Evolutionary conservation across 2,113 vertebrate genomes (phyloP), one percentile per base, ranked within the genome.

Genomic region (Forbesichthys agassizii): DNA sequence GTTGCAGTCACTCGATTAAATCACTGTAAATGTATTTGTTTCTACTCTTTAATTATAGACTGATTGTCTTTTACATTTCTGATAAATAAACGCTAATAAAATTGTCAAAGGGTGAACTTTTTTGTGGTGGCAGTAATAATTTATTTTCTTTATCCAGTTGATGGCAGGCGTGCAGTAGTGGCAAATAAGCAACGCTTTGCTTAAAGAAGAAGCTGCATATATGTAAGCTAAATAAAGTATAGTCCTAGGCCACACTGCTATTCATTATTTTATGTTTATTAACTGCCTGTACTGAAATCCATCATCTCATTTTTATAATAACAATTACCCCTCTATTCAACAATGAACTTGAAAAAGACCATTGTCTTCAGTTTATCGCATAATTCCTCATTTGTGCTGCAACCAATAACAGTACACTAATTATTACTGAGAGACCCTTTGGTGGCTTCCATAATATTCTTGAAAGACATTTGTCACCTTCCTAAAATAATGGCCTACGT

Each of bases 1-100:
- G 1, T 66, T 62, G 53, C 69, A 53, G 59, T 12, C 52, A 9
- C 51, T 72, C 48, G 71, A 77, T 86, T 86, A 66, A 69, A 78
- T 70, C 77, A 79, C 73, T 90, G 83, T 88, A 84, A 66, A 86
- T 84, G 60, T 64, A 33, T 59, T 78, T 18, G 78, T 42, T 66
- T 69, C 70, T 80, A 71, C 52, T 66, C 16, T 58, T 84, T 88
- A 77, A 86, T 84, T 86, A 85, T 80, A 80, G 58, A 48, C 13
- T 8, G 0, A 60, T n/a, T 69, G 51, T 69, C 63, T 84, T 70
- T 55, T 73, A 70, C 42, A 16, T 54, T 65, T 52, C 11, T 18
- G 58, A 77, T 57, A 14, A 89, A 89, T 84, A 87, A 88, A 90
- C 68, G 27, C 6, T 54, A 54, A 3, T 68, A 42, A 74, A 68